Evolutionary conservation across 2,797 vertebrate species (phyloP).

Genomic region (Esox lucius): DNA sequence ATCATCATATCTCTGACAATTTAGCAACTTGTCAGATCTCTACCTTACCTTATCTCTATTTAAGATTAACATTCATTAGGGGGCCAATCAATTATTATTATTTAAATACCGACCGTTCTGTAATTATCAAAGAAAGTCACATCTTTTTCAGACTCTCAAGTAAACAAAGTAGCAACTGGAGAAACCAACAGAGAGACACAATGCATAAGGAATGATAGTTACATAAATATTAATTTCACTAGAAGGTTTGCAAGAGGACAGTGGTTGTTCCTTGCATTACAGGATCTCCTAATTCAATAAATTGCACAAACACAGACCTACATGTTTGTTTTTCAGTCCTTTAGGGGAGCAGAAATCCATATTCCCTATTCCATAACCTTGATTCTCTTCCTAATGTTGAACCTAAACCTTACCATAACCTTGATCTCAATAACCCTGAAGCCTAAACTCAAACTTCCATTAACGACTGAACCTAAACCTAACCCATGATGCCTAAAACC

Average conservation of each 20-base stretch:
- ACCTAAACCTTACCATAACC: no score
- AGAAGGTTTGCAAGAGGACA: neutral
- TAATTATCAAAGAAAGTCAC: neutral
- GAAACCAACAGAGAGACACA: neutral
- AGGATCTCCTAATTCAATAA: neutral
- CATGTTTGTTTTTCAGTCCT: no score
- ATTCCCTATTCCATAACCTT: no score
- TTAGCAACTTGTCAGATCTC: neutral
- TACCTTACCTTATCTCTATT: neutral
- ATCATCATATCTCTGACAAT: neutral
- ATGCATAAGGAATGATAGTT: neutral
- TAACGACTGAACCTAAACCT: no score
- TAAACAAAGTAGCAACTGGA: neutral
- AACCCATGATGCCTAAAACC: no score
- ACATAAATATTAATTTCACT: constrained; percentile 1
- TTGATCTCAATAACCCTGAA: no score
- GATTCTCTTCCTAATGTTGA: no score
- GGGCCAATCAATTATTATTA: neutral
- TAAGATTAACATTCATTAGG: neutral
- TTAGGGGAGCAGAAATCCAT: no score
- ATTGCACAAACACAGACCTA: neutral
- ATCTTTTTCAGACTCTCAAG: neutral
- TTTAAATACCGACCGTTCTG: neutral
- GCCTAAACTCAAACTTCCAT: no score
- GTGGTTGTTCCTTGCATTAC: neutral